Evolutionary conservation across 2,888 invertebrate species (phyloP), one percentile per base, ranked within the genome.

Genomic region (Volucella inanis): DNA sequence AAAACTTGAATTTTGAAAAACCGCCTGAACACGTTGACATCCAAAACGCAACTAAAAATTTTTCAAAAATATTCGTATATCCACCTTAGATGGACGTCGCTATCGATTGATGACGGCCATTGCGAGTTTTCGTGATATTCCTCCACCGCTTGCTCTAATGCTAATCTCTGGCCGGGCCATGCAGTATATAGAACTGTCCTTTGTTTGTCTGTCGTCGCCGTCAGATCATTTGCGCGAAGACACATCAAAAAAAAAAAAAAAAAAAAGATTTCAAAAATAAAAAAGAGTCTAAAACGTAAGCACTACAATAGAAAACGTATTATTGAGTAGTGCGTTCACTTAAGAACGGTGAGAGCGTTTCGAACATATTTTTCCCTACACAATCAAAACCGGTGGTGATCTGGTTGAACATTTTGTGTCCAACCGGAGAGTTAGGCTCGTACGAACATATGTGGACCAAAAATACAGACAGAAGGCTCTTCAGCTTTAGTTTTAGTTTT

Each of bases 21-120:
- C 59, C 89, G 88, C 89, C 90, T 88, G 89, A 88, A 89, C 91
- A 89, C 90, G 89, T 89, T 90, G 91, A 91, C 91, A 91, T 90
- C 90, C 90, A 91, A 92, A 92, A 91, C 91, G 91, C 90, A 91
- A 92, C 92, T 92, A 90, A 91, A 90, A 90, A 88, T 88, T 89
- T 89, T 85, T 78, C 61, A 41, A 87, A 87, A 87, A 83, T 89
- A 22, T 22, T 22, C 22, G 22, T 22, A 90, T 90, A 91, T 91
- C 91, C 90, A 90, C 92, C 91, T 90, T 92, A 92, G 91, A 92
- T 91, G 91, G 91, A 90, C 89, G 89, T 88, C 87, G 76, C 22
- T 22, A 3, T 87, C 61, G 64, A 65, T 68, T 57, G 57, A 59
- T 82, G 82, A 80, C 76, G 76, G 81, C 43, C 81, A 57, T 43